A percentile compares a stretch with the other conserved stretches of the same genome.
phyloP scores from a whole-genome alignment of 2,888 invertebrate species.

The Melieria omissa region DNA sequence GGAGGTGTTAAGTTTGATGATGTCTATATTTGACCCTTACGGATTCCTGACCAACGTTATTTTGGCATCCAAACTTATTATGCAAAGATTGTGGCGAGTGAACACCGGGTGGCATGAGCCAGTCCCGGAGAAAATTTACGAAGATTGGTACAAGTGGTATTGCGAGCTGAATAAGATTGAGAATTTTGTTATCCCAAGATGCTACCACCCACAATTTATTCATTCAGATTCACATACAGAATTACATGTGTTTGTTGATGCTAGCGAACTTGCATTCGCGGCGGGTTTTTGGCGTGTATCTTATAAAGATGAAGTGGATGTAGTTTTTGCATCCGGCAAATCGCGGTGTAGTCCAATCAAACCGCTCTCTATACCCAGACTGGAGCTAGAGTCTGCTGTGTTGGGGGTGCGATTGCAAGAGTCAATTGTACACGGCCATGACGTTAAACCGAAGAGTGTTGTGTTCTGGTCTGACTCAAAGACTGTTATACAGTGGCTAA shows the following conservation, averaged over 20 bases:
- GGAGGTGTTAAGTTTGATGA: slow-evolving; percentile 32
- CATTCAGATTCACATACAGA: slow-evolving; percentile 10
- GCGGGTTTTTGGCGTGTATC: neutral
- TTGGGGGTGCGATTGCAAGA: too few species aligned
- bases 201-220: slow-evolving; percentile 21
- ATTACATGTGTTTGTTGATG: slow-evolving; percentile 22
- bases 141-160: slow-evolving; percentile 26
- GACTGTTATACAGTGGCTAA: too few species aligned
- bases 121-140: slow-evolving; percentile 35
- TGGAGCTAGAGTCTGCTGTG: too few species aligned
- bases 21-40: slow-evolving; percentile 52
- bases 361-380: too few species aligned
- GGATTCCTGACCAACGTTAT: slow-evolving; percentile 44
- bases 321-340: too few species aligned
- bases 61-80: slow-evolving; percentile 29
- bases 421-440: too few species aligned
- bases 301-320: too few species aligned
- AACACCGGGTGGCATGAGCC: slow-evolving; percentile 27
- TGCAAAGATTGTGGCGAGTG: slow-evolving; percentile 37
- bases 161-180: slow-evolving; percentile 19
- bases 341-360: too few species aligned
- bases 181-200: slow-evolving; percentile 28
- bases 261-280: neutral
- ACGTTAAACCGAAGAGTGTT: too few species aligned
- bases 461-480: too few species aligned